Base-by-base conservation (phyloP, 2,113 vertebrate species). In the Rhabdornis inornatus region DNA sequence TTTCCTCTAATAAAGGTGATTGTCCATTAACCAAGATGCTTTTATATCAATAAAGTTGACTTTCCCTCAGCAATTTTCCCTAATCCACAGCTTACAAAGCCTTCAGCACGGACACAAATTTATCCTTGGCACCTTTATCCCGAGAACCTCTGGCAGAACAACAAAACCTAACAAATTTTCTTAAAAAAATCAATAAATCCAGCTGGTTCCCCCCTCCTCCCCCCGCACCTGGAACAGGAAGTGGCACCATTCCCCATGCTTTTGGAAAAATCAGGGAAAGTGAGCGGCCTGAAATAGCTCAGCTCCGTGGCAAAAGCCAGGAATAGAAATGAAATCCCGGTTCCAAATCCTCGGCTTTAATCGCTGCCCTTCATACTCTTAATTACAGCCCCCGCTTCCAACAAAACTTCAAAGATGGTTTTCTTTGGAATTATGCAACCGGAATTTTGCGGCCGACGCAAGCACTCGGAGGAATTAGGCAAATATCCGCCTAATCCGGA, bases 311-410 rank as follows among this genome's bases (percentile, higher is more conserved):
- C 72, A 55, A 55, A 45, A 40, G 33, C 91, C 86, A n/a, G 82
- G 91, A 93, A 96, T 92, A 92, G 95, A 95, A 95, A 59, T 5
- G 50, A 95, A 96, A 96, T 95, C 95, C 91, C 31, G 5, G 74
- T 3, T 15, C 78, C 78, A 90, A 96, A 94, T 95, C 91, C 89
- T 33, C 60, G 4, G 7, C 20, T 64, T 79, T 81, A 87, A 95
- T 87, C 89, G 21, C 33, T 3, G 80, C 60, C 71, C 87, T 75
- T 53, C 93, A 42, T 59, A 68, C 68, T 49, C 95, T 92, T 82
- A 96, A 96, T 95, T 92, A 90, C 89, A 39, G 55, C 45, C 50
- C 3, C 60, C 1, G 49, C 45, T 42, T 35, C 85, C n/a, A 10
- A 72, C 10, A 42, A 65, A 70, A 91, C 56, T 70, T 8, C 21